These are phyloP conservation scores for Parapristionchus giblindavisi DNA, from an alignment of 2,888 invertebrate genomes.

Conservation along the genomic window DNA sequence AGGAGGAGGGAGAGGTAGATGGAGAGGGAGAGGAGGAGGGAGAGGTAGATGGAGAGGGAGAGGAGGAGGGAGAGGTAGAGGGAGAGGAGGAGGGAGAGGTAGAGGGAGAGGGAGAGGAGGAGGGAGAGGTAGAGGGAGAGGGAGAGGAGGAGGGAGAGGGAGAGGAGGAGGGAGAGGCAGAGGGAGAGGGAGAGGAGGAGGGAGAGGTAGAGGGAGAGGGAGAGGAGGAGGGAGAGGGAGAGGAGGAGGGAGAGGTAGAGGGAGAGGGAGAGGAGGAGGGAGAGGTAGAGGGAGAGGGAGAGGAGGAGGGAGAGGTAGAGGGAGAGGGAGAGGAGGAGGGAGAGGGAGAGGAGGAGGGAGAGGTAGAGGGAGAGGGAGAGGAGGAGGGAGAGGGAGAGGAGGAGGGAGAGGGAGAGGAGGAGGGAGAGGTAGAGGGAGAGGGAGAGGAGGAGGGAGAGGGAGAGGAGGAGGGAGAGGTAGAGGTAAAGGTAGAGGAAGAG, in stretches of 20 bases:
- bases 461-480: too few relatives aligned
- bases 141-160: slow-evolving; percentile 7
- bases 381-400: background rate
- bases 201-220: background rate
- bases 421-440: background rate
- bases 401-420: background rate
- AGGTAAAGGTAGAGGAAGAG: too few relatives aligned
- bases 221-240: background rate
- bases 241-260: background rate
- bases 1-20: background rate
- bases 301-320: background rate
- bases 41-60: slow-evolving; percentile 1
- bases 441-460: too few relatives aligned
- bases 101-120: slow-evolving; percentile 15
- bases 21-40: background rate
- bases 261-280: background rate
- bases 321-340: slow-evolving; percentile 21
- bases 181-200: slow-evolving; percentile 6
- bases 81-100: background rate
- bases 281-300: slow-evolving; percentile 4
- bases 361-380: background rate
- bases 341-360: background rate
- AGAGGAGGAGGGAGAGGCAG: slow-evolving; percentile 11
- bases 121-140: background rate
- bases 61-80: background rate